Conservation (phyloP, 2,113 vertebrate species). For the Jacana jacana region DNA sequence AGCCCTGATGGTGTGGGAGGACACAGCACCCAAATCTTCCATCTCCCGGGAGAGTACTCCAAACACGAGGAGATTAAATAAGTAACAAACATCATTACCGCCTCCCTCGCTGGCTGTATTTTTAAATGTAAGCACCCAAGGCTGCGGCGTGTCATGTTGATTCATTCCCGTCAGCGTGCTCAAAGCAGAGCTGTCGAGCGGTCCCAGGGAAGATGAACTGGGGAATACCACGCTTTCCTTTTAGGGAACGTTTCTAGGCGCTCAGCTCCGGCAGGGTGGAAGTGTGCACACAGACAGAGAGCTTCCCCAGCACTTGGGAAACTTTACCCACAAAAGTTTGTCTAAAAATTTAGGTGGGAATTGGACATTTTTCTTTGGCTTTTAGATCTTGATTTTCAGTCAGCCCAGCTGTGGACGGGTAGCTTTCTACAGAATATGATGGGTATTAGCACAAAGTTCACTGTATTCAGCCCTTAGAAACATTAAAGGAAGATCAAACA, state of each 20-base stretch:
- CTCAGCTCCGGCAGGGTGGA: neutral
- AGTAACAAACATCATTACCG: neutral
- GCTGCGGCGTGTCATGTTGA: constrained; percentile 4
- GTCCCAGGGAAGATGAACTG: neutral
- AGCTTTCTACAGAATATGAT: neutral
- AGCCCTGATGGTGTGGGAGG: neutral
- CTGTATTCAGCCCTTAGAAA: neutral
- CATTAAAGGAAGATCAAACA: neutral
- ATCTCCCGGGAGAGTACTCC: neutral
- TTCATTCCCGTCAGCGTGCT: neutral
- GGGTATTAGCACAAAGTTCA: neutral
- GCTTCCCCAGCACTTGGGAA: neutral
- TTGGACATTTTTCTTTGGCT: neutral
- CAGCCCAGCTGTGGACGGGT: neutral
- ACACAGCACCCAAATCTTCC: neutral
- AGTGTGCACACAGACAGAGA: neutral
- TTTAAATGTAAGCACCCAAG: neutral
- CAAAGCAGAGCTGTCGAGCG: neutral
- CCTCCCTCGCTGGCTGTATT: neutral
- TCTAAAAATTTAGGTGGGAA: neutral
- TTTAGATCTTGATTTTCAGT: neutral
- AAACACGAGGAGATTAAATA: neutral
- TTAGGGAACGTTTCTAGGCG: neutral
- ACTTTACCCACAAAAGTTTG: neutral
- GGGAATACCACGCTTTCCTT: constrained; percentile 8